Conservation (phyloP, 2,797 vertebrate species). For the Arrhamphus sclerolepis region DNA sequence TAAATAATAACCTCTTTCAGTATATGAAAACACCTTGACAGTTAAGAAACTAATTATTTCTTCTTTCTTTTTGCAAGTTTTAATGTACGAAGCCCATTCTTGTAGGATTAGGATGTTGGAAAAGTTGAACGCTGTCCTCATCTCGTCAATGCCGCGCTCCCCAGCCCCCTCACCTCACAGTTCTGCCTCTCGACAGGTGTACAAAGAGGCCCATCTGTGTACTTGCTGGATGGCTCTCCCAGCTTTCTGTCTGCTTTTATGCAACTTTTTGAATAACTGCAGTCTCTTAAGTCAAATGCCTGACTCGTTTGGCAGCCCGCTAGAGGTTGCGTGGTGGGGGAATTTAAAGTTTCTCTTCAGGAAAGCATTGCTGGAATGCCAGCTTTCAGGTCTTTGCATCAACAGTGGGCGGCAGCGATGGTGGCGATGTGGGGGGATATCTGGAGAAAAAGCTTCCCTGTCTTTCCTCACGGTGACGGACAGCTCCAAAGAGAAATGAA, state of each 20-base stretch:
- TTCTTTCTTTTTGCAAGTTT: conserved; percentile 19
- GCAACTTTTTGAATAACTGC: conserved; percentile 25
- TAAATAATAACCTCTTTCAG: conserved; percentile 1
- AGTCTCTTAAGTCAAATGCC: conserved; percentile 52
- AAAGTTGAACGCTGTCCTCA: conserved; percentile 61
- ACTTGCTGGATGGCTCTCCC: conserved; percentile 37
- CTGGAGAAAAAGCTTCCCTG: conserved; percentile 65
- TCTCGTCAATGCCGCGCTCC: conserved; percentile 50
- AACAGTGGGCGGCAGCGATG: conserved; percentile 55
- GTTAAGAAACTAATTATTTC: conserved; percentile 44
- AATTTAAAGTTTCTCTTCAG: conserved; percentile 70
- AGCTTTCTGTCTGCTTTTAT: conserved; percentile 42
- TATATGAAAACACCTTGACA: conserved; percentile 21
- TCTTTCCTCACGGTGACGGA: conserved; percentile 72
- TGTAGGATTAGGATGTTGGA: conserved; percentile 57
- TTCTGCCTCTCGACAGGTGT: conserved; percentile 70
- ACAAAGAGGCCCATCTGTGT: conserved; percentile 44
- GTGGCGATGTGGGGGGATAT: conserved; percentile 44
- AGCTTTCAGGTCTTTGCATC: conserved; percentile 71
- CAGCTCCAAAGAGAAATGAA: conserved; percentile 67
- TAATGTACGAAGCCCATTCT: conserved; percentile 49
- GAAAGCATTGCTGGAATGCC: conserved; percentile 80
- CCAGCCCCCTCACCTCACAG: conserved; percentile 50
- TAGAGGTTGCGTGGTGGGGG: conserved; percentile 60
- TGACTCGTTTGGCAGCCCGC: conserved; percentile 55